These are phyloP conservation scores for Vandiemenella viatica DNA, from an alignment of 2,888 invertebrate species.

Conservation along the genomic window DNA sequence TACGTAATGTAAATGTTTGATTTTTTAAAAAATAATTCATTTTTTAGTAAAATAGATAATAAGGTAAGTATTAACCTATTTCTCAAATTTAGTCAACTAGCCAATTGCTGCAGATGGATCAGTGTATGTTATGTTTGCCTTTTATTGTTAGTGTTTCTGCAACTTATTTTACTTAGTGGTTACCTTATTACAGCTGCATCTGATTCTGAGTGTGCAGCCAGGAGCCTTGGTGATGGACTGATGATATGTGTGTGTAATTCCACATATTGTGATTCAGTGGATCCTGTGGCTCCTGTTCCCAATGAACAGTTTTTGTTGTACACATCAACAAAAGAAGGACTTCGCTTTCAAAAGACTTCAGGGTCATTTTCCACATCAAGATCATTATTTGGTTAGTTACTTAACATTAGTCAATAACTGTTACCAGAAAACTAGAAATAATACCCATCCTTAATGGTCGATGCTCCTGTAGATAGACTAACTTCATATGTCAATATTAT, in stretches of 20 bases:
- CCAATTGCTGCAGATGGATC: too few relatives aligned
- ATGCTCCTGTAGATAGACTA: background rate
- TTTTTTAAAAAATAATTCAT: too few relatives aligned
- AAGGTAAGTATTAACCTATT: too few relatives aligned
- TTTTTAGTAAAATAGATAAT: too few relatives aligned
- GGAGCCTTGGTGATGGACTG: constrained; percentile 5
- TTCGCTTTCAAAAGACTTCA: constrained; percentile 11
- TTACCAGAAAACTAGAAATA: too few relatives aligned
- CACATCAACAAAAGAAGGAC: constrained; percentile 12
- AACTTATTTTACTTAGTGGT: too few relatives aligned
- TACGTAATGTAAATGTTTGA: too few relatives aligned
- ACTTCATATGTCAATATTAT: background rate
- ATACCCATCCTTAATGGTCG: background rate
- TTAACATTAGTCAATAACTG: too few relatives aligned
- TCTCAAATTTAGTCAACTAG: too few relatives aligned
- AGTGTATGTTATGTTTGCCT: too few relatives aligned
- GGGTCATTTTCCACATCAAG: constrained; percentile 6
- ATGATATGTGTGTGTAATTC: constrained; percentile 15
- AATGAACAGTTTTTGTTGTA: constrained; percentile 10
- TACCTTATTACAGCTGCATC: background rate
- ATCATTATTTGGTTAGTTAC: too few relatives aligned
- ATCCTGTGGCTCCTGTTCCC: background rate
- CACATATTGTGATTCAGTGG: constrained; percentile 14
- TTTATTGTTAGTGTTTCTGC: too few relatives aligned
- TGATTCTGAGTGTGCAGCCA: constrained; percentile 6